Conservation (phyloP, 2,888 invertebrate species). For the Phortica okadai region DNA sequence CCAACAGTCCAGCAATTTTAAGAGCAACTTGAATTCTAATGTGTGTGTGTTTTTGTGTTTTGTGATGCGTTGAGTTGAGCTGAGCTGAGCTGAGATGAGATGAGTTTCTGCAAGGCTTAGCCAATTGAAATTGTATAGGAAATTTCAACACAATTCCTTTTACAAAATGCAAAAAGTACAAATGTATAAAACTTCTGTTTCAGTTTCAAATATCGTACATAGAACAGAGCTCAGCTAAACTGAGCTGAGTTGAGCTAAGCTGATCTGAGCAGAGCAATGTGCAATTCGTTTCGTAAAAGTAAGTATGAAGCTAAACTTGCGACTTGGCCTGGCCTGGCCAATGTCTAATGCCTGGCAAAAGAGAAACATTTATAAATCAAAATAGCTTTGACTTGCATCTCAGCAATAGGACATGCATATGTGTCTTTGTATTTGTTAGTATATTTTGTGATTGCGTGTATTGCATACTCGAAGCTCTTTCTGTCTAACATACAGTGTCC, state of each 20-base stretch:
- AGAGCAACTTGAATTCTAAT: too few relatives aligned
- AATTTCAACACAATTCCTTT: too few relatives aligned
- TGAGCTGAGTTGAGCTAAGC: slow-evolving; percentile 7
- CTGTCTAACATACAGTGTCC: background rate
- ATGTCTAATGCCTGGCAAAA: too few relatives aligned
- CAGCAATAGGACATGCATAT: background rate
- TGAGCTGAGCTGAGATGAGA: slow-evolving; percentile 14
- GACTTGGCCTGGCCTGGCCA: background rate
- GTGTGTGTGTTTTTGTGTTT: too few relatives aligned
- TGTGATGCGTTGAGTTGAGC: background rate
- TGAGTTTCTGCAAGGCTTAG: slow-evolving; percentile 18
- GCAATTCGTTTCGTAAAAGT: slow-evolving; percentile 15
- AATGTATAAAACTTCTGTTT: too few relatives aligned
- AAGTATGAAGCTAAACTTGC: background rate
- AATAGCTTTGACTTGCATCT: slow-evolving; percentile 46
- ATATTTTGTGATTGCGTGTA: slow-evolving; percentile 24
- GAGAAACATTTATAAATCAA: slow-evolving; percentile 70
- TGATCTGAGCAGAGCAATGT: background rate
- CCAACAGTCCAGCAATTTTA: background rate
- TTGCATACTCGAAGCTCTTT: background rate
- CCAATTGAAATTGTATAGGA: slow-evolving; percentile 7
- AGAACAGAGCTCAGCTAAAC: slow-evolving; percentile 24
- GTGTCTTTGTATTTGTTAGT: slow-evolving; percentile 38
- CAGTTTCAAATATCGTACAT: too few relatives aligned
- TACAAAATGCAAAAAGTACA: too few relatives aligned